Percentiles rank a stretch among this genome's conserved stretches.
These are phyloP conservation scores for Philhelius pedissequus DNA, from an alignment of 2,888 invertebrate species.

Conservation along the genomic window DNA sequence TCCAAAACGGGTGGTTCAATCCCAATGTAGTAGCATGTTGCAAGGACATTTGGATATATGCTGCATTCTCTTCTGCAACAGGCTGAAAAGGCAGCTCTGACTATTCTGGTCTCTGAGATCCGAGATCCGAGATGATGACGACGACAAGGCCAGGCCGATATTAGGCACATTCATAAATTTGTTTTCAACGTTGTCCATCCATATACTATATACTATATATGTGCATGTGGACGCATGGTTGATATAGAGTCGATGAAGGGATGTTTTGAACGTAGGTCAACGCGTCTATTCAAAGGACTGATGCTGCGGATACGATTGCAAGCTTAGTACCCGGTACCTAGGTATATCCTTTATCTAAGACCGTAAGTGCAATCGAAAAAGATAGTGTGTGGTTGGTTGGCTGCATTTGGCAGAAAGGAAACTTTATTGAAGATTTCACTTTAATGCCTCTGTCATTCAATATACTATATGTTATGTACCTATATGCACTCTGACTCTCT, in stretches of 20 bases:
- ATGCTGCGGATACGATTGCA: conserved; percentile 42
- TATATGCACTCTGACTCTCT: conserved; percentile 52
- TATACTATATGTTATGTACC: too few relatives aligned
- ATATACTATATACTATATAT: background rate
- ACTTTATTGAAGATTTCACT: conserved; percentile 60
- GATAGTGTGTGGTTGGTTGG: conserved; percentile 36
- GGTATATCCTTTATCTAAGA: background rate
- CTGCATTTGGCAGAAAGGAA: conserved; percentile 29
- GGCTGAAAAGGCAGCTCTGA: conserved; percentile 44
- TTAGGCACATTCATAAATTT: conserved; percentile 65
- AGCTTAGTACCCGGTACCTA: background rate
- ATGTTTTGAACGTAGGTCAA: conserved; percentile 60
- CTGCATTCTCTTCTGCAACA: conserved; percentile 42
- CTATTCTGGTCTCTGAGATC: background rate
- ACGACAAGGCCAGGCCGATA: conserved; percentile 14
- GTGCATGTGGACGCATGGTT: too few relatives aligned
- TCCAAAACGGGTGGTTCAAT: background rate
- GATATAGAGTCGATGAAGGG: conserved; percentile 51
- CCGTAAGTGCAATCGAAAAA: conserved; percentile 57
- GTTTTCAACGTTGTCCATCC: conserved; percentile 23
- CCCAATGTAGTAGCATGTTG: conserved; percentile 40
- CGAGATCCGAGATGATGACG: background rate
- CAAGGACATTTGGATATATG: conserved; percentile 38
- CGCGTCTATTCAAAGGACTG: conserved; percentile 59
- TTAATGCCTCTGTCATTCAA: conserved; percentile 61